Percentiles rank a stretch among this genome's conserved stretches.
Conservation (phyloP, 2,797 vertebrate species). For the Tragopan temminckii region DNA sequence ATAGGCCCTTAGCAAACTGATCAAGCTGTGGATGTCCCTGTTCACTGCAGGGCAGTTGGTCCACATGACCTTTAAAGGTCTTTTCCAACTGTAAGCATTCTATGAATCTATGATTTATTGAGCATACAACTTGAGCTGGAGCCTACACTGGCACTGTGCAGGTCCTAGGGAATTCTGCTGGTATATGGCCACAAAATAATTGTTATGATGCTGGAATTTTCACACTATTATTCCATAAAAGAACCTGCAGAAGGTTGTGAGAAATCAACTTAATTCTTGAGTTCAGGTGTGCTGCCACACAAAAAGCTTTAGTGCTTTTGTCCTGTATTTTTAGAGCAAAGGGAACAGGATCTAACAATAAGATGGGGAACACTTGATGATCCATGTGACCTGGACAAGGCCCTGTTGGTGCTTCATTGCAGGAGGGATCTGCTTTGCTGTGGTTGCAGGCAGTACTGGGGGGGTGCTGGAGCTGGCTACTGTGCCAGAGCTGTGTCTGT, state of each 20-base stretch:
- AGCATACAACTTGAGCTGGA: background rate
- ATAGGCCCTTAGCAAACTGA: too few relatives aligned
- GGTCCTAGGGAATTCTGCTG: background rate
- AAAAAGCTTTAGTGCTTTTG: background rate
- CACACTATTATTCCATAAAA: background rate
- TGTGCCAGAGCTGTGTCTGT: accelerated
- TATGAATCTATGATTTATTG: background rate
- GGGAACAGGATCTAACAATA: background rate
- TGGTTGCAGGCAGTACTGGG: background rate
- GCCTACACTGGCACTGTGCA: background rate
- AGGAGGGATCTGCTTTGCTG: background rate
- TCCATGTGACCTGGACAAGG: background rate
- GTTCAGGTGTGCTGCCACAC: background rate
- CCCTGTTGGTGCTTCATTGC: background rate
- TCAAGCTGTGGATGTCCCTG: too few relatives aligned
- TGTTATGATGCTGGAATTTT: background rate
- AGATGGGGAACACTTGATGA: background rate
- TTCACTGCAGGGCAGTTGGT: too few relatives aligned
- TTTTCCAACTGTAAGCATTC: too few relatives aligned
- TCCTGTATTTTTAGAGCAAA: background rate
- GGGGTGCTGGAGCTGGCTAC: accelerated
- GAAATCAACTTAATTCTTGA: background rate
- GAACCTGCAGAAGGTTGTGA: background rate
- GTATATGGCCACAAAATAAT: background rate
- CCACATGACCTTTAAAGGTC: too few relatives aligned